phyloP scores from a whole-genome alignment of 2,113 vertebrate species.

The Nothocercus julius region DNA sequence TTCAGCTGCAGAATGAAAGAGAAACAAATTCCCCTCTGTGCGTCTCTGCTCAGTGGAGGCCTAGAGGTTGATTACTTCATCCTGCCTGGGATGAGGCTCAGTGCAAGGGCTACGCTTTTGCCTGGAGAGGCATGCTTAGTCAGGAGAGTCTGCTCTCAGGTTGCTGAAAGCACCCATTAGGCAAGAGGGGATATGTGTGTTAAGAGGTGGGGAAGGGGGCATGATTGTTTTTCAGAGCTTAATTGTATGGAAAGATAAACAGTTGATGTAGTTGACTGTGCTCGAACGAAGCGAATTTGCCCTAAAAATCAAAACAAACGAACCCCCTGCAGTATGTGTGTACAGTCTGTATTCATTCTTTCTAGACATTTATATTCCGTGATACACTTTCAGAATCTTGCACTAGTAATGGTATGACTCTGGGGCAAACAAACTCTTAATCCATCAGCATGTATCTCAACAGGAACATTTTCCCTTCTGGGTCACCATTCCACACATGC shows the following conservation, averaged over 20 bases:
- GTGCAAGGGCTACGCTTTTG: not conserved
- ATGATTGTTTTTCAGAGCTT: not conserved
- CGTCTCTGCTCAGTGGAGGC: conserved; percentile 3
- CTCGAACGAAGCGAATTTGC: not conserved
- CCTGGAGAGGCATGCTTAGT: not conserved
- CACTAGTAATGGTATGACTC: not conserved
- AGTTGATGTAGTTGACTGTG: fast-evolving
- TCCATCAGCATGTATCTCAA: not conserved
- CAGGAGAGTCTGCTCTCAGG: not conserved
- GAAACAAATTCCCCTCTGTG: conserved; percentile 33
- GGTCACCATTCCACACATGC: not conserved
- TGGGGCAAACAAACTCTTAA: not conserved
- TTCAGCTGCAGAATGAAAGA: conserved; percentile 53
- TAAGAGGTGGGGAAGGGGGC: not conserved
- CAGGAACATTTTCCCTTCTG: not conserved
- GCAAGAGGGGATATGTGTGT: not conserved
- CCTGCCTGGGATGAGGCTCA: fast-evolving
- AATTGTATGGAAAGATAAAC: not conserved
- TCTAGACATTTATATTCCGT: not conserved
- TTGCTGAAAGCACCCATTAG: not conserved
- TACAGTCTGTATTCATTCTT: not conserved
- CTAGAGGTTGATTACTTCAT: not conserved
- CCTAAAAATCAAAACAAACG: not conserved
- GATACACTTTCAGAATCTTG: not conserved
- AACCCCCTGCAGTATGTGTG: not conserved